These are phyloP conservation scores for Raja brachyura DNA, from an alignment of 2,113 vertebrate species.

Conservation along the genomic window DNA sequence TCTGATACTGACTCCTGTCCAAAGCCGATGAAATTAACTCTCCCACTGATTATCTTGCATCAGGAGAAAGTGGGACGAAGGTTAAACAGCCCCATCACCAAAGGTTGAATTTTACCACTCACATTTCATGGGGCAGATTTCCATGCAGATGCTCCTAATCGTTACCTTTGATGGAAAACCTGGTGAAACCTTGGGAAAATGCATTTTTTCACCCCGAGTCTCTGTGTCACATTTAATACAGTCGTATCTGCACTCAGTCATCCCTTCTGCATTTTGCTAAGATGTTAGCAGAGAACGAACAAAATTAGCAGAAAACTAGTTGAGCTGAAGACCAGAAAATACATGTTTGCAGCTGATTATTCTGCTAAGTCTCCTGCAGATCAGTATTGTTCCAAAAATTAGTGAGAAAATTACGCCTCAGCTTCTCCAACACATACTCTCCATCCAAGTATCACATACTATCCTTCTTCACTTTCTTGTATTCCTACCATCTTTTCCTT, in stretches of 20 bases:
- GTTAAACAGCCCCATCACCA: background rate
- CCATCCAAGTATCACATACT: background rate
- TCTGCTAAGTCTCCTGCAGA: background rate
- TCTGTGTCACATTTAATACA: background rate
- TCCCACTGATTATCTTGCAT: too few species aligned
- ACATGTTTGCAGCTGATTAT: background rate
- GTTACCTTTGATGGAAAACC: background rate
- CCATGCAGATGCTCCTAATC: background rate
- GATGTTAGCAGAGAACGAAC: background rate
- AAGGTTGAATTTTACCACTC: background rate
- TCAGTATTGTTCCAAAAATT: background rate
- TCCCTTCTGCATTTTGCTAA: background rate
- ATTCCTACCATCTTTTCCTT: background rate
- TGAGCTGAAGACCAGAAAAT: background rate
- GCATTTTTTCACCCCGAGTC: background rate
- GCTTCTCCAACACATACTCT: too few species aligned
- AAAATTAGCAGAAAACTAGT: background rate
- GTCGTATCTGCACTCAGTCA: background rate
- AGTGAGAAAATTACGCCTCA: background rate
- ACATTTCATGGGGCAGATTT: background rate
- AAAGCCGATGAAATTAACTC: background rate
- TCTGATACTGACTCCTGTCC: background rate
- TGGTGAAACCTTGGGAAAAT: background rate
- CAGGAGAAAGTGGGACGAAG: background rate
- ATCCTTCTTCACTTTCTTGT: too few species aligned